Base-by-base conservation (phyloP, 2,888 invertebrate species). In the Macrophya annulata region DNA sequence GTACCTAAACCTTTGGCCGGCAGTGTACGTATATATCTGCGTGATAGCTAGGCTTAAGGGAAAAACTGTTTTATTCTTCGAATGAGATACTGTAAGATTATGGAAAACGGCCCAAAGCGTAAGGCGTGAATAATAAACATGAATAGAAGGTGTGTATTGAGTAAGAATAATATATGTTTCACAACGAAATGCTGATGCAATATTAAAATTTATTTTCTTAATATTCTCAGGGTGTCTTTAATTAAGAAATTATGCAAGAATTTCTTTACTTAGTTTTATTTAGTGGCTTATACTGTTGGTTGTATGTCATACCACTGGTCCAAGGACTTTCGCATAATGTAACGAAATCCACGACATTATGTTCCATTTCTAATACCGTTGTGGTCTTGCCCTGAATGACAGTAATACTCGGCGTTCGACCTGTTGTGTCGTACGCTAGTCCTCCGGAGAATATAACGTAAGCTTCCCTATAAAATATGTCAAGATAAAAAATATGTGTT, bases 311-410 rank as follows among this genome's bases (percentile, higher is more conserved):
- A 98, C 98, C 98, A 93, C 97, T 97, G 87, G 96, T 95, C 96
- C 98, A 99, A 37, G 99, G 99, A 89, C 97, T 98, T 94, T 99
- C 98, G 94, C 99, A 99, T 86, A 99, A 95, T 86, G 98, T 98
- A 92, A 99, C 96, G 95, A 99, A 99, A 95, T 99, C 99, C 87
- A 99, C 96, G 87, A 99, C 99, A 92, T 97, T 97, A 94, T 99
- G 98, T 93, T 99, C 99, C 99, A 99, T 99, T 95, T 99, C 99
- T 91, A 99, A 95, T 87, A 99, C 99, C 48, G 99, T 99, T 89
- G 99, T 99, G 90, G 97, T 97, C 95, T 99, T 99, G 89, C 98
- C 99, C 94, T 98, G 98, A 94, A 98, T 97, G 90, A 99, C 98
- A 48, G 99, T 99, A 93, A 99, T 97, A 94, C 98, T 98, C 91